A percentile compares a stretch with the other conserved stretches of the same genome.
Evolutionary conservation across 2,888 invertebrate species (phyloP).

Genomic region (Imbricaverruca yamaguchii): DNA sequence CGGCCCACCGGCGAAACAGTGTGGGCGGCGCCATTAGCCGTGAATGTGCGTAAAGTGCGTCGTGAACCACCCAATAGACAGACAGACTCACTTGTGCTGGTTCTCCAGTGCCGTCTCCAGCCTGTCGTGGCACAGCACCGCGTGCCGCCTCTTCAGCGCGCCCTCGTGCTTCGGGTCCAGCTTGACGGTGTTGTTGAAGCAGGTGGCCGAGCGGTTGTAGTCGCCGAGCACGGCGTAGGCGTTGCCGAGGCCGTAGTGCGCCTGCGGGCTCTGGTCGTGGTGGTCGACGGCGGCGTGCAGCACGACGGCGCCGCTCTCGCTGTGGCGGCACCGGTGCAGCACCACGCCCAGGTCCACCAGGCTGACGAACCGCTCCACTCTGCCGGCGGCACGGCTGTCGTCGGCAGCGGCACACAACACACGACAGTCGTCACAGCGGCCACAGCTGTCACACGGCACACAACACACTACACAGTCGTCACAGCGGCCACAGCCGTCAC

Average conservation of each 20-base stretch:
- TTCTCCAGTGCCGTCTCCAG: constrained; percentile 54
- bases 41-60: too few species aligned
- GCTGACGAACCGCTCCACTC: constrained; percentile 62
- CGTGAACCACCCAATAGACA: too few species aligned
- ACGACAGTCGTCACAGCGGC: too few species aligned
- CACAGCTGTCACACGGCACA: too few species aligned
- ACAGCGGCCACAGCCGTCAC: too few species aligned
- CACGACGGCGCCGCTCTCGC: constrained; percentile 63
- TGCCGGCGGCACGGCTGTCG: constrained; percentile 40
- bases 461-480: too few species aligned
- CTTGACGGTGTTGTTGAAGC: constrained; percentile 58
- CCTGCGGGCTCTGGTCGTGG: constrained; percentile 52
- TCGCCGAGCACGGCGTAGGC: constrained; percentile 62
- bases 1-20: too few species aligned
- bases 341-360: constrained; percentile 64
- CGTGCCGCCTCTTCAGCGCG: constrained; percentile 55
- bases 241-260: constrained; percentile 62
- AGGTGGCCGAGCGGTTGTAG: constrained; percentile 57
- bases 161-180: constrained; percentile 55
- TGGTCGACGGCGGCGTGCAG: constrained; percentile 65
- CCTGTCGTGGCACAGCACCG: constrained; percentile 59
- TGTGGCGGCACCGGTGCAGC: constrained; percentile 57
- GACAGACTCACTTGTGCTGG: constrained; percentile 55
- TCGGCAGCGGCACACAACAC: too few species aligned
- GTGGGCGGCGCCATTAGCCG: too few species aligned